A percentile compares a stretch with the other conserved stretches of the same genome.
Evolutionary conservation across 2,113 vertebrate genomes (phyloP).

Genomic region (Mus musculus): DNA sequence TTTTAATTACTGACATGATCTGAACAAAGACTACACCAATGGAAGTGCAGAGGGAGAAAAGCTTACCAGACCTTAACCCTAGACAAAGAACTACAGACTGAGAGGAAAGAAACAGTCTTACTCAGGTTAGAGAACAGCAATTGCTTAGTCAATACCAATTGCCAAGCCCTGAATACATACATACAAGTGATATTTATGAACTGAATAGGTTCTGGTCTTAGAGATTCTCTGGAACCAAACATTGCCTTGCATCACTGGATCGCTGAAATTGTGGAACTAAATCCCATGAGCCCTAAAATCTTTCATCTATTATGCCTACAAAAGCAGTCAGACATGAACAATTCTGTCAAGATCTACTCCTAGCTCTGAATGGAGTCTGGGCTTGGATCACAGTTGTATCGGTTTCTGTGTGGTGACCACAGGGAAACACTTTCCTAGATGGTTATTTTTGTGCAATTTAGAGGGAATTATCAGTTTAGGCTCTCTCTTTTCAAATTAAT

Average conservation of each 20-base stretch:
- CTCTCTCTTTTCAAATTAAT: neutral
- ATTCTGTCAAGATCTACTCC: neutral
- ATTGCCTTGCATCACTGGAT: neutral
- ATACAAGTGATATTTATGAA: neutral
- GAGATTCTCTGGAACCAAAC: neutral
- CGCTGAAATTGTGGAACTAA: neutral
- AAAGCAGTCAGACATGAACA: neutral
- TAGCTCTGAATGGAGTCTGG: neutral
- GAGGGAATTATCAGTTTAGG: neutral
- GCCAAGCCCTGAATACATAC: neutral
- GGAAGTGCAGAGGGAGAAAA: neutral
- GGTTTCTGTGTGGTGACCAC: neutral
- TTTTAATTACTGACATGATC: neutral
- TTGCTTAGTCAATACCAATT: neutral
- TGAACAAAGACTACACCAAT: neutral
- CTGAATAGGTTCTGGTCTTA: neutral
- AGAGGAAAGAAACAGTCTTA: neutral
- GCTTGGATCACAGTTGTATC: neutral
- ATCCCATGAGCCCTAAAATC: neutral
- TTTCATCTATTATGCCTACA: neutral
- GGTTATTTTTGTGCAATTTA: neutral
- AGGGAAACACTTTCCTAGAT: neutral
- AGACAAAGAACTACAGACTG: neutral
- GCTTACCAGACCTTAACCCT: neutral
- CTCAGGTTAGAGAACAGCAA: neutral